Percentiles rank a stretch among this genome's conserved stretches.
phyloP scores from a whole-genome alignment of 2,797 vertebrate genomes.

The Emys orbicularis region DNA sequence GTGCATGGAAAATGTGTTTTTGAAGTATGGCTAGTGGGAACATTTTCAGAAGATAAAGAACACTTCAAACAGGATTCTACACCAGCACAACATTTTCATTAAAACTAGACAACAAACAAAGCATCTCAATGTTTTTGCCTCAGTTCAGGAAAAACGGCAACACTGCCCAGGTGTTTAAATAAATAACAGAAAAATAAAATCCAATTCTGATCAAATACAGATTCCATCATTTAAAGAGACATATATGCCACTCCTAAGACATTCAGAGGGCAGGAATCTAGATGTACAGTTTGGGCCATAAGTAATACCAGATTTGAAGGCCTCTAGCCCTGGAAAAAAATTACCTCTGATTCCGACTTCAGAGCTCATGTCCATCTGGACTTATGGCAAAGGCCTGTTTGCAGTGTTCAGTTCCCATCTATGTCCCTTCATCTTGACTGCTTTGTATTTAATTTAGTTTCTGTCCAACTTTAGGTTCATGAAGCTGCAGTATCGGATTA shows the following conservation, averaged over 20 bases:
- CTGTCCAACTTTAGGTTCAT: not conserved
- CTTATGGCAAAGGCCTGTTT: not conserved
- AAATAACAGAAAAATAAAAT: constrained; percentile 53
- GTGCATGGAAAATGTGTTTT: constrained; percentile 39
- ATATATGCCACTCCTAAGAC: constrained; percentile 30
- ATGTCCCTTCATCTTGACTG: constrained; percentile 1
- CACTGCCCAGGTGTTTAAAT: constrained; percentile 33
- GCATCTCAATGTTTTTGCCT: constrained; percentile 20
- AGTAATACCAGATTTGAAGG: not conserved
- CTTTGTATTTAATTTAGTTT: constrained; percentile 29
- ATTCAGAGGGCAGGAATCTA: constrained; percentile 52
- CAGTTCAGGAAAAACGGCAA: not conserved
- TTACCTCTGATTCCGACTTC: not conserved
- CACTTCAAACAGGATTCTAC: constrained; percentile 59
- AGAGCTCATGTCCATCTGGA: not conserved
- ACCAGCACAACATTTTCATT: constrained; percentile 45
- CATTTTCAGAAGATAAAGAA: constrained; percentile 58
- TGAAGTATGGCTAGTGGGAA: constrained; percentile 61
- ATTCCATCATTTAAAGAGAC: constrained; percentile 69
- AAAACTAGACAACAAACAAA: constrained; percentile 65
- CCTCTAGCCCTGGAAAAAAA: not conserved
- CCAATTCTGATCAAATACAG: constrained; percentile 62
- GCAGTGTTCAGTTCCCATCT: not conserved
- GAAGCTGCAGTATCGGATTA: not conserved
- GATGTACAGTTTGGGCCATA: not conserved